Evolutionary conservation across 2,888 invertebrate genomes (phyloP), one percentile per base, ranked within the genome.

Genomic region (Netelia virgata): DNA sequence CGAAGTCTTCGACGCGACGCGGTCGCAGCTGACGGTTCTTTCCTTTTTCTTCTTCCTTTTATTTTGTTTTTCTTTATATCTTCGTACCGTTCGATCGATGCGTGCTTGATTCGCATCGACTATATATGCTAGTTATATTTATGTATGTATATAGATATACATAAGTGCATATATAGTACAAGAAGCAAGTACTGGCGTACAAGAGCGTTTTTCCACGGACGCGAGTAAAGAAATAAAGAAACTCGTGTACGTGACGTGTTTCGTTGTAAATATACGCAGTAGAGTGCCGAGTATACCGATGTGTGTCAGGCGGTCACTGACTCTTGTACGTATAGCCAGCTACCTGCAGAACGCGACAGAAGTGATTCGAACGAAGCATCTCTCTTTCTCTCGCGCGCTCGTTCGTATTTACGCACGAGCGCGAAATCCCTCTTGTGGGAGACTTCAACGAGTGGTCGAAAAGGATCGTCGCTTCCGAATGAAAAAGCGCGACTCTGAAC

Each of bases 241-340:
- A 80, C 64, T 68, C 79, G 78, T 83, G 70, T 57, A 85, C 78
- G 72, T 86, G 68, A 73, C 82, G 78, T 41, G 64, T 74, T 83
- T 83, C 80, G 61, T 43, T 68, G 75, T 69, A 55, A 68, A 73
- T 55, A 69, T 53, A 55, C 72, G 43, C 78, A 28, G 78, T 82
- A 23, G 80, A 70, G 82, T 57, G 68, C 70, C 55, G 43, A 53
- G 69, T 50, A 16, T 50, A 50, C 14, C 84, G 82, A 90, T 90
- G 88, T 90, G 87, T 89, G 90, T 89, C 90, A 90, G 86, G 81
- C 79, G 90, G 90, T 90, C 90, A 86, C 85, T 89, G 90, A 90
- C 90, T 84, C 84, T 43, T 80, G 53, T 16, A 76, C 66, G 76
- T 79, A 68, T 72, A 79, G 36, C 28, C 10, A 47, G 16, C 73